Percentiles rank a stretch among this genome's conserved stretches.
These are phyloP conservation scores for Astropecten irregularis DNA, from an alignment of 53 echinoderm and acorn worm genomes.

Conservation along the genomic window DNA sequence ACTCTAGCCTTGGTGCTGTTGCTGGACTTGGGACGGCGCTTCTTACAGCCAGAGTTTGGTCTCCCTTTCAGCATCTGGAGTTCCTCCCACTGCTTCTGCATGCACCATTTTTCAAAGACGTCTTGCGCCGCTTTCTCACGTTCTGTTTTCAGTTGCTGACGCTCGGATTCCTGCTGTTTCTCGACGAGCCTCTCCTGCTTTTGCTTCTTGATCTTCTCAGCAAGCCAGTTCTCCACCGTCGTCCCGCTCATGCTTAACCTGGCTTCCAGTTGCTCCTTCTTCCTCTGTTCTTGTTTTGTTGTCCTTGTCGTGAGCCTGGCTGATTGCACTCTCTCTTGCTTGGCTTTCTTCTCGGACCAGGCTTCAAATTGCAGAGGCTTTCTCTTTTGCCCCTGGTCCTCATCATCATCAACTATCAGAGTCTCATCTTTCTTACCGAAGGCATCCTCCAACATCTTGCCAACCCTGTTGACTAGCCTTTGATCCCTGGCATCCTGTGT, in stretches of 20 bases:
- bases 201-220: slow-evolving; percentile 45
- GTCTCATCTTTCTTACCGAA: slow-evolving; percentile 70
- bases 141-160: slow-evolving; percentile 4
- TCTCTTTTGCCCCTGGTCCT: background rate
- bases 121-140: slow-evolving; percentile 37
- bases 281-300: slow-evolving; percentile 29
- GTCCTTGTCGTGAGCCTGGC: slow-evolving; percentile 21
- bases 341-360: slow-evolving; percentile 38
- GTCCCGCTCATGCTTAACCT: background rate
- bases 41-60: background rate
- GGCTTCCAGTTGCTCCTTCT: slow-evolving; percentile 35
- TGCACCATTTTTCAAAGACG: slow-evolving; percentile 75
- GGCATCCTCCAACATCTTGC: slow-evolving; percentile 76
- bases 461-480: slow-evolving; percentile 64
- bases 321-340: background rate
- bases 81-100: slow-evolving; percentile 84
- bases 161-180: slow-evolving; percentile 24
- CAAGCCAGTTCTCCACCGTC: slow-evolving; percentile 48
- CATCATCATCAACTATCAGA: slow-evolving; percentile 54
- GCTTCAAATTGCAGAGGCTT: slow-evolving; percentile 32
- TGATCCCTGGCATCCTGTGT: slow-evolving; percentile 77
- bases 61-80: slow-evolving; percentile 44
- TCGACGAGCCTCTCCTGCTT: slow-evolving; percentile 28
- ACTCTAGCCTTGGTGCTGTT: background rate
- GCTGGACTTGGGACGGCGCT: background rate